Evolutionary conservation across 2,797 vertebrate genomes (phyloP), one percentile per base, ranked within the genome.

Genomic region (Podarcis siculus): DNA sequence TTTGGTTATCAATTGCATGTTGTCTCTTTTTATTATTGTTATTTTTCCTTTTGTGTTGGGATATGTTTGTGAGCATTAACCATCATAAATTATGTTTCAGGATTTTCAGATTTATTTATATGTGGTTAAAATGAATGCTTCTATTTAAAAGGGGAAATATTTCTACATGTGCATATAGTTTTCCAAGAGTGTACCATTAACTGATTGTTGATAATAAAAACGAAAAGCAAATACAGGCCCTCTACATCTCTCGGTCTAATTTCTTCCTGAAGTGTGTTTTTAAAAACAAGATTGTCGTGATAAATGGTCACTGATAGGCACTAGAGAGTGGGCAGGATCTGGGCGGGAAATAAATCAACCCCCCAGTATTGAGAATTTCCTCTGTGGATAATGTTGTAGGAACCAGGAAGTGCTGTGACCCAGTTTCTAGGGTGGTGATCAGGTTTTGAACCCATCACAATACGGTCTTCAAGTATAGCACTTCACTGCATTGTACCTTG

Each of bases 151-250:
- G 98, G 98, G 96, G 98, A 98, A 98, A 98, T 98, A 99, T 99
- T 99, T 99, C 98, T 99, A 99, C 98, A 98, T 99, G 99, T 99
- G 98, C 98, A 98, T 98, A 99, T 99, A 99, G 98, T 99, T 99
- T 99, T 99, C 98, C 98, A 99, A 97, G 94, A 98, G 98, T 99
- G 99, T 99, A 99, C 98, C 98, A 99, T 99, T 99, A 98, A 98
- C 97, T 99, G 98, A 98, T 98, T 98, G 98, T 99, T 99, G 98
- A 98, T 99, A 98, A 99, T 99, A 99, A 98, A 97, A 98, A 95
- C 95, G 95, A 98, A 97, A 98, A 98, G 95, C 96, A 96, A 97
- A 95, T 93, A 87, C 86, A 95, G 86, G 86, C 87, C 85, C 55
- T 61, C 75, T 86, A 95, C 85, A 42, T 92, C 80, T 92, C 92